Evolutionary conservation across 2,113 vertebrate genomes (phyloP).

Genomic region (Clupea harengus): DNA sequence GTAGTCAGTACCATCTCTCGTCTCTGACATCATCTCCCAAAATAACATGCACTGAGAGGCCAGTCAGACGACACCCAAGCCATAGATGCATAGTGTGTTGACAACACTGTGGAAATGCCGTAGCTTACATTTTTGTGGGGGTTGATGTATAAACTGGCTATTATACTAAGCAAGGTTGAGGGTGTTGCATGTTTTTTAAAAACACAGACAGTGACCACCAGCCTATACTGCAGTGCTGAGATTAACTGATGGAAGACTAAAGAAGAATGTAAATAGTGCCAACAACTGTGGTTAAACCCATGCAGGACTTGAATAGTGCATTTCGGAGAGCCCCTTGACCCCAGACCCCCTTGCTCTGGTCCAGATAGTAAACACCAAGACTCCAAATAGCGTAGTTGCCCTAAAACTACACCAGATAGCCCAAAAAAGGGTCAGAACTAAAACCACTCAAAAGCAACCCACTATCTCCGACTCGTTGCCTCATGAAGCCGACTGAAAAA

Average conservation of each 20-base stretch:
- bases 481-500: background rate
- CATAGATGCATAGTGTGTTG: background rate
- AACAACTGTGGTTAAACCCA: background rate
- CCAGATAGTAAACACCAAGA: background rate
- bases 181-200: background rate
- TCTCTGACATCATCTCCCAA: constrained; percentile 49
- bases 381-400: background rate
- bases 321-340: background rate
- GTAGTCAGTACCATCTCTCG: constrained; percentile 48
- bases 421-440: background rate
- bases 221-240: background rate
- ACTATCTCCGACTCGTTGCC: background rate
- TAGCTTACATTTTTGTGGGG: background rate
- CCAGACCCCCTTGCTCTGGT: background rate
- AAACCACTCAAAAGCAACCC: background rate
- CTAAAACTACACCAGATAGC: background rate
- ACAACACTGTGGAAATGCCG: background rate
- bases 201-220: background rate
- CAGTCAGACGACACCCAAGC: background rate
- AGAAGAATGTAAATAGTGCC: too few relatives aligned
- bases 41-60: constrained; percentile 33
- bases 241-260: background rate
- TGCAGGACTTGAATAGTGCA: background rate
- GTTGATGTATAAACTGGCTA: background rate
- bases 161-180: background rate